phyloP scores from a whole-genome alignment of 2,888 invertebrate genomes.

The Leptarthrus brevirostris region DNA sequence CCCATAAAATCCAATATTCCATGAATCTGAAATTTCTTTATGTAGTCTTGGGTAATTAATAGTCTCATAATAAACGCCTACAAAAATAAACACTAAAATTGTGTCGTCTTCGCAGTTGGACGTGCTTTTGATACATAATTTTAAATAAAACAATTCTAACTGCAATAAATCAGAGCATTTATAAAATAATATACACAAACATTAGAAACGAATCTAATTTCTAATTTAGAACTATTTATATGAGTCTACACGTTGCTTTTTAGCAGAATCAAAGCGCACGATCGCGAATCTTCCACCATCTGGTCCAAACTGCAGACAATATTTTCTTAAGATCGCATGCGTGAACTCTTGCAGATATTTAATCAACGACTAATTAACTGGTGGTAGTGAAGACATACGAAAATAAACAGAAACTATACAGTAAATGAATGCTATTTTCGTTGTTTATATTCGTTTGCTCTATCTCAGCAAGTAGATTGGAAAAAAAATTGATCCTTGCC shows the following conservation, averaged over 20 bases:
- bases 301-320: slow-evolving; percentile 12
- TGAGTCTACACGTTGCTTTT: slow-evolving; percentile 6
- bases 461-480: neutral
- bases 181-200: no score
- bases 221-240: neutral
- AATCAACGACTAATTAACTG: neutral
- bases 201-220: no score
- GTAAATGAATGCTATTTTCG: neutral
- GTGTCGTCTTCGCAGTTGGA: no score
- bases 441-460: slow-evolving; percentile 14
- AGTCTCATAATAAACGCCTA: no score
- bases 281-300: neutral
- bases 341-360: neutral
- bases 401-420: neutral
- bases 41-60: no score
- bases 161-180: no score
- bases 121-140: no score
- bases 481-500: neutral
- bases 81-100: no score
- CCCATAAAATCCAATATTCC: no score
- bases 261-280: neutral
- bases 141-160: no score
- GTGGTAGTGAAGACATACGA: slow-evolving; percentile 12
- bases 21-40: no score
- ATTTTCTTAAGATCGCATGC: slow-evolving; percentile 25